These are phyloP conservation scores for Lutjanus erythropterus DNA, from an alignment of 2,113 vertebrate species.

Conservation along the genomic window DNA sequence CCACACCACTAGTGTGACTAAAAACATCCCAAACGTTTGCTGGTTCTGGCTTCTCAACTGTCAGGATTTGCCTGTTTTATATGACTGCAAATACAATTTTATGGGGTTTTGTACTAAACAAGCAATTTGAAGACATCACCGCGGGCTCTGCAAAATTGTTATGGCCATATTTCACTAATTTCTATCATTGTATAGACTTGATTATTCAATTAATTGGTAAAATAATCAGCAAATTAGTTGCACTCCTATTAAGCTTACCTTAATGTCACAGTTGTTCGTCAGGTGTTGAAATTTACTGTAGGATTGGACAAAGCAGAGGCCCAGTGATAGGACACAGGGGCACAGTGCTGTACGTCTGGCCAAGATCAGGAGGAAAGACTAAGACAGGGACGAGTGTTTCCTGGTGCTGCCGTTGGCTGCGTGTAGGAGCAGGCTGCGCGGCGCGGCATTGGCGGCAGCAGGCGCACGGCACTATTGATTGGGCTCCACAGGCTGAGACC, in stretches of 20 bases:
- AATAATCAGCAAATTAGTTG: background rate
- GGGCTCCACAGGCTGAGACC: conserved; percentile 84
- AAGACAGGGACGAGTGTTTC: conserved; percentile 48
- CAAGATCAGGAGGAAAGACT: conserved; percentile 42
- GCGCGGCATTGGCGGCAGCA: conserved; percentile 53
- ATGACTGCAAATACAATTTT: background rate
- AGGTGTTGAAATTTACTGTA: background rate
- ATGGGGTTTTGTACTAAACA: background rate
- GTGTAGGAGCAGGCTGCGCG: conserved; percentile 48
- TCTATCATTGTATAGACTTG: background rate
- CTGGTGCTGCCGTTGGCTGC: conserved; percentile 53
- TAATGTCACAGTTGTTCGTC: background rate
- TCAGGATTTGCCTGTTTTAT: background rate
- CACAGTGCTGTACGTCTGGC: conserved; percentile 19
- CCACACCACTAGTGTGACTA: background rate
- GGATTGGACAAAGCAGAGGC: background rate
- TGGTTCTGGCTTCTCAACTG: background rate
- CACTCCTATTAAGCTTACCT: background rate
- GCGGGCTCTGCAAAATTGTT: background rate
- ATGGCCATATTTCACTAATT: background rate
- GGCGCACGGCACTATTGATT: conserved; percentile 80
- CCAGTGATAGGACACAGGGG: background rate
- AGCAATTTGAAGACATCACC: background rate
- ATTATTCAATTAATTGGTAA: background rate
- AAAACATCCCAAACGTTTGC: background rate